phyloP scores from a whole-genome alignment of 2,888 invertebrate genomes.

The Junonia oenone region DNA sequence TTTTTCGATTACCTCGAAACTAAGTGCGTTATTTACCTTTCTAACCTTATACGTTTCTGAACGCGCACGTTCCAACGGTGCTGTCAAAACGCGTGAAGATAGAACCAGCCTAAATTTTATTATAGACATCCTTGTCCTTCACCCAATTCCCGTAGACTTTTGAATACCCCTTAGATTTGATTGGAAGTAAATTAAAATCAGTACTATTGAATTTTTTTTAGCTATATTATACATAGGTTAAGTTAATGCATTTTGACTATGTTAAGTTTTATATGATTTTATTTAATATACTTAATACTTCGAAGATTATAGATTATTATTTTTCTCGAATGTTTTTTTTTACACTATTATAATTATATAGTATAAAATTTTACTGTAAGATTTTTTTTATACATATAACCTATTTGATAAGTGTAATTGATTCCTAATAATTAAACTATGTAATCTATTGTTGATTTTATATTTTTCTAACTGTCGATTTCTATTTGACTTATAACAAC shows the following conservation, averaged over 20 bases:
- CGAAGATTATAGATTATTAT: too few relatives aligned
- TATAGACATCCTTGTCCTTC: too few relatives aligned
- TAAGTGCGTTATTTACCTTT: too few relatives aligned
- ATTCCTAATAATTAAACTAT: conserved; percentile 8
- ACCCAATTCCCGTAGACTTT: too few relatives aligned
- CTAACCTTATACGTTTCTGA: too few relatives aligned
- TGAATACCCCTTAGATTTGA: too few relatives aligned
- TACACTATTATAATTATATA: background rate
- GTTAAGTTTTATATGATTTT: background rate
- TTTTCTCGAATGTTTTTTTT: background rate
- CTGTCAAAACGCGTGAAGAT: too few relatives aligned
- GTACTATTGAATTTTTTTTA: too few relatives aligned
- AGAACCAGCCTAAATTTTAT: too few relatives aligned
- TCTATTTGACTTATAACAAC: background rate
- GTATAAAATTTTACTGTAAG: background rate
- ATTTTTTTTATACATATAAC: background rate
- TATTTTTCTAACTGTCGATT: background rate
- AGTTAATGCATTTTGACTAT: background rate
- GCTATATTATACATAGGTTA: background rate
- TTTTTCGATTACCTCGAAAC: too few relatives aligned
- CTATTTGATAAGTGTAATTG: background rate
- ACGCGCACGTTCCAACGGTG: too few relatives aligned
- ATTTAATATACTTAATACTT: background rate
- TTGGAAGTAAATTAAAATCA: too few relatives aligned
- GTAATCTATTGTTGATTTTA: background rate